Evolutionary conservation across 2,797 vertebrate genomes (phyloP).

Genomic region (Gambusia yucatana): DNA sequence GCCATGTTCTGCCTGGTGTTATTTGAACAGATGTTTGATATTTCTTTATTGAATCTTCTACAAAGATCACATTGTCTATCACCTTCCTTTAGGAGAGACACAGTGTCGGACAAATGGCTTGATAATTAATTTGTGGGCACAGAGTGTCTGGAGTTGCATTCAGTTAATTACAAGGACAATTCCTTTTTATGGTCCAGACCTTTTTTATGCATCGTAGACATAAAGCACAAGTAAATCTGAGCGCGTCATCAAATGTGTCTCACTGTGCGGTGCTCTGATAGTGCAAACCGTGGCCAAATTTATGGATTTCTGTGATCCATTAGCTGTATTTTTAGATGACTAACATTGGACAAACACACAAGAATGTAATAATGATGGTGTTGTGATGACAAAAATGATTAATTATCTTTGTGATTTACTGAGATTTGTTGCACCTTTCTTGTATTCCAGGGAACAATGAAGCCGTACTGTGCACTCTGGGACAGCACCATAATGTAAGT

Average conservation of each 20-base stretch:
- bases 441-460: conserved; percentile 90
- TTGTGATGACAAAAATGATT: conserved; percentile 32
- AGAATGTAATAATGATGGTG: conserved; percentile 42
- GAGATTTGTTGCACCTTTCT: conserved; percentile 60
- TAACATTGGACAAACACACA: conserved; percentile 30
- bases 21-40: neutral
- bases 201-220: conserved; percentile 61
- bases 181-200: conserved; percentile 65
- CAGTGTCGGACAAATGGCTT: conserved; percentile 74
- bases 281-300: neutral
- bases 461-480: conserved; percentile 97
- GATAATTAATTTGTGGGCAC: conserved; percentile 77
- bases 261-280: conserved; percentile 3
- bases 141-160: conserved; percentile 49
- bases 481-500: conserved; percentile 96
- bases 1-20: neutral
- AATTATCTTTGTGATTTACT: conserved; percentile 28
- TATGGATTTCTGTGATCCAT: conserved; percentile 17
- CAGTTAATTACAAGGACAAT: conserved; percentile 73
- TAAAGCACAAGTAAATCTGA: conserved; percentile 52
- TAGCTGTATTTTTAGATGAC: conserved; percentile 20
- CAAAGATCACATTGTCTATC: conserved; percentile 51
- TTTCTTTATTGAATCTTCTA: conserved; percentile 34
- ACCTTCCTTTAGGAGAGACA: conserved; percentile 62
- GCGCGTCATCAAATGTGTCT: conserved; percentile 29